These are phyloP conservation scores for Phrynocephalus versicolor DNA, from an alignment of 2,113 vertebrate genomes.

Conservation along the genomic window DNA sequence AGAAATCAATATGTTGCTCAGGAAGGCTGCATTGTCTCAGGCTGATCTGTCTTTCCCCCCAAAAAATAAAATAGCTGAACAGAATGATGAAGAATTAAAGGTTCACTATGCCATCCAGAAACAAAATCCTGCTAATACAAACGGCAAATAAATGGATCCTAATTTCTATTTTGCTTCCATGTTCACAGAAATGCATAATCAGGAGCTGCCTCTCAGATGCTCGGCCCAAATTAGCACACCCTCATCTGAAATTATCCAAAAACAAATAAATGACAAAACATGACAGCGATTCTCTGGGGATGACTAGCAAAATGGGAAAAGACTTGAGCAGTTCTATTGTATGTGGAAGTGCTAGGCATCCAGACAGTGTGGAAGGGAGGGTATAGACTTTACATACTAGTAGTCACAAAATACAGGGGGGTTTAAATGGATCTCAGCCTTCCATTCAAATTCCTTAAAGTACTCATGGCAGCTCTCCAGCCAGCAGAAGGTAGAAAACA, in stretches of 20 bases:
- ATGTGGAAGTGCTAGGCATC: background rate
- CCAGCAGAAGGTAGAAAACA: background rate
- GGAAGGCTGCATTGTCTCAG: slow-evolving; percentile 11
- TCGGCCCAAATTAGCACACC: background rate
- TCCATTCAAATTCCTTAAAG: background rate
- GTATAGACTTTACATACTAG: background rate
- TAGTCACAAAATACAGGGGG: background rate
- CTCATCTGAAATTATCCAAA: background rate
- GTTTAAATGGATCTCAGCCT: background rate
- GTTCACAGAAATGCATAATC: background rate
- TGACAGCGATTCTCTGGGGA: background rate
- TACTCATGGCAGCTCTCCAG: background rate
- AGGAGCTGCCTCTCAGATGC: background rate
- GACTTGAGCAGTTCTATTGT: background rate
- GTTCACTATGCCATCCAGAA: background rate
- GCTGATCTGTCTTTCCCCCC: background rate
- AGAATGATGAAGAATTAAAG: slow-evolving; percentile 17
- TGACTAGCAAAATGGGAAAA: background rate
- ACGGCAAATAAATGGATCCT: background rate
- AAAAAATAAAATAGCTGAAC: background rate
- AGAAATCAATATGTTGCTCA: slow-evolving; percentile 1
- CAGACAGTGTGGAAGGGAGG: background rate
- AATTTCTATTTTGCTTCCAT: slow-evolving; percentile 7
- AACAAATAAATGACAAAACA: background rate
- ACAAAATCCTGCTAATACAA: slow-evolving; percentile 16